These are phyloP conservation scores for Sylvilagus bachmani DNA, from an alignment of 2,113 vertebrate genomes.

Conservation along the genomic window DNA sequence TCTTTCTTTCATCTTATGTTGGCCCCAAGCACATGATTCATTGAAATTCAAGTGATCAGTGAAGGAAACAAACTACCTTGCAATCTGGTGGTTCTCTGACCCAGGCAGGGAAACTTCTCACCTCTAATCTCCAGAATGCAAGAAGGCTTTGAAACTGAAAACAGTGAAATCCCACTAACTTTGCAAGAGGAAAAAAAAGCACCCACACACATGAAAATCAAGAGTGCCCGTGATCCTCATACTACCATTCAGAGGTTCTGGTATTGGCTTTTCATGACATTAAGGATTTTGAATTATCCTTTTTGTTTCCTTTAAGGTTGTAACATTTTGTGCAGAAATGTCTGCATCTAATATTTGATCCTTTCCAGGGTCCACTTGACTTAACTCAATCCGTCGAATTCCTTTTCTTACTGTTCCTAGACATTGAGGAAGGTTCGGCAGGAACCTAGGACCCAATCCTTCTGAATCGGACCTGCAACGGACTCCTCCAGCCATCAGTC, in stretches of 20 bases:
- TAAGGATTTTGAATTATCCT: conserved; percentile 27
- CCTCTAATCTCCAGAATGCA: conserved; percentile 41
- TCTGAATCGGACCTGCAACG: conserved; percentile 20
- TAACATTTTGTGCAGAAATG: background rate
- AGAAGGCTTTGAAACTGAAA: conserved; percentile 54
- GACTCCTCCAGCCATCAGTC: background rate
- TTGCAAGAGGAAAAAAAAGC: background rate
- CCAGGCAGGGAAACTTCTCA: background rate
- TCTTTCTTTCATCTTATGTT: conserved; percentile 57
- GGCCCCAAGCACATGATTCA: background rate
- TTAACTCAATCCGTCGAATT: conserved; percentile 29
- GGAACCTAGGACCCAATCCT: background rate
- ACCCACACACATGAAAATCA: background rate
- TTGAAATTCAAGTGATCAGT: conserved; percentile 71
- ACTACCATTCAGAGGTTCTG: background rate
- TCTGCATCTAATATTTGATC: background rate
- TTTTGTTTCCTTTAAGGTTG: conserved; percentile 12
- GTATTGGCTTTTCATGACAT: background rate
- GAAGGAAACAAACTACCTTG: conserved; percentile 69
- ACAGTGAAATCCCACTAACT: conserved; percentile 11
- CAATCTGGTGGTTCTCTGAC: conserved; percentile 53
- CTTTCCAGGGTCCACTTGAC: background rate
- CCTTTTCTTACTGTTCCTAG: background rate
- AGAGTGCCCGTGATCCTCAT: background rate
- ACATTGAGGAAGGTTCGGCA: background rate